phyloP scores from a whole-genome alignment of 1,140 invertebrate genomes.

The Whitmania pigra region DNA sequence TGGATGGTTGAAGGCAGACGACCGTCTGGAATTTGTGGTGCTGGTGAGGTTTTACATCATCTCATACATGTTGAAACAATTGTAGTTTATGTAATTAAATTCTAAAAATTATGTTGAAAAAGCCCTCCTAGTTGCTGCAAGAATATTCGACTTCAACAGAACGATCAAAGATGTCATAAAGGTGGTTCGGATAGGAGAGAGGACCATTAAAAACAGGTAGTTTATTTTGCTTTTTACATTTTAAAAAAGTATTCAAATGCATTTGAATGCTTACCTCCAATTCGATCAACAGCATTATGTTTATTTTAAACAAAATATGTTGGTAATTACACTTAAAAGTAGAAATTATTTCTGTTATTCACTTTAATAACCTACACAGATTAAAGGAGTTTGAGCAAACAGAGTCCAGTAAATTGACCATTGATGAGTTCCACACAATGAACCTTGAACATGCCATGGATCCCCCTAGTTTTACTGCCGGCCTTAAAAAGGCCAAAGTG shows the following conservation, averaged over 20 bases:
- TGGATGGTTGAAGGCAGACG: conserved; percentile 87
- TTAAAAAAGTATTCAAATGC: too few species aligned
- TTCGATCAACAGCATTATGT: too few species aligned
- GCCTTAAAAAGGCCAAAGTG: conserved; percentile 66
- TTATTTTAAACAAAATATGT: too few species aligned
- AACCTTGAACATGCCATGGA: conserved; percentile 93
- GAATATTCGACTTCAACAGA: conserved; percentile 79
- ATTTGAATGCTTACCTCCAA: too few species aligned
- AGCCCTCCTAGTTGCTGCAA: conserved; percentile 82
- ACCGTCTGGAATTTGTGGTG: conserved; percentile 89
- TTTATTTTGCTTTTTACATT: too few species aligned
- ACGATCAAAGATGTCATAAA: conserved; percentile 77
- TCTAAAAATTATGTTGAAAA: conserved; percentile 27
- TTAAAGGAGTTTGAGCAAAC: conserved; percentile 91
- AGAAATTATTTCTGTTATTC: too few species aligned
- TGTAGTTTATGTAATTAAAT: too few species aligned
- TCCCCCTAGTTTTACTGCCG: conserved; percentile 78
- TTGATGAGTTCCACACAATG: conserved; percentile 93
- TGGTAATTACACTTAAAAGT: too few species aligned
- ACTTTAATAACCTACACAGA: conserved; percentile 34
- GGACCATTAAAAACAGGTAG: conserved; percentile 73
- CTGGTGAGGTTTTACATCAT: conserved; percentile 50
- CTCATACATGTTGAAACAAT: too few species aligned
- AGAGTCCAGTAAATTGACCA: conserved; percentile 70
- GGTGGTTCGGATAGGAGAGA: conserved; percentile 89